Evolutionary conservation across 2,888 invertebrate genomes (phyloP), one percentile per base, ranked within the genome.

Genomic region (Poecilus cupreus): DNA sequence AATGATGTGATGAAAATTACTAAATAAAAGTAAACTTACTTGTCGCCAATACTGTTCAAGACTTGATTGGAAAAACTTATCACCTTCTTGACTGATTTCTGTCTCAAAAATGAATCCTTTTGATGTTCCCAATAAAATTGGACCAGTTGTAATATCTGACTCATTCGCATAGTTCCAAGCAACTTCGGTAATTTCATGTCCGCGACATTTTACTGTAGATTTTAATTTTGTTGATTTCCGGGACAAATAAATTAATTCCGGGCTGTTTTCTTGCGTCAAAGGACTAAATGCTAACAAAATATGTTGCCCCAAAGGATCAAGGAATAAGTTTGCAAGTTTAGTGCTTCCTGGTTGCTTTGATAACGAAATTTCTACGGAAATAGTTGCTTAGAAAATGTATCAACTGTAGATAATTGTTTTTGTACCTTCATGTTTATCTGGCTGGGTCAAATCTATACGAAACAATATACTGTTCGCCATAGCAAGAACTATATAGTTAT

Each of bases 41-140:
- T 96, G 96, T 90, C 94, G 95, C 91, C 95, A 94, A 89, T 96
- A 96, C 85, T 95, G 95, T 85, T 96, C 96, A 72, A 92, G 88
- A 85, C 91, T 91, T 0, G 93, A 93, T 76, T 94, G 94, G 87
- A 96, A 96, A 88, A 96, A 93, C 87, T 94, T 94, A 82, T 98
- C 97, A 83, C 94, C 95, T 76, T 95, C 95, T 10, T 94, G 91
- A 18, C 93, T 93, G 74, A 98, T 91, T 88, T 98, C 97, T 0
- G 96, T 96, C 89, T 98, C 98, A 88, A 97, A 94, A 83, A 98
- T 95, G 57, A 96, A 90, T 0, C 98, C 98, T 87, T 95, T 96
- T 0, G 96, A 96, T 0, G 97, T 98, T 4, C 98, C 89, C 57
- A 98, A 87, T 49, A 98, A 90, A 85, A 98, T 97, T 0, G 96